These are phyloP conservation scores for Heptranchias perlo DNA, from an alignment of 2,113 vertebrate genomes.

Conservation along the genomic window DNA sequence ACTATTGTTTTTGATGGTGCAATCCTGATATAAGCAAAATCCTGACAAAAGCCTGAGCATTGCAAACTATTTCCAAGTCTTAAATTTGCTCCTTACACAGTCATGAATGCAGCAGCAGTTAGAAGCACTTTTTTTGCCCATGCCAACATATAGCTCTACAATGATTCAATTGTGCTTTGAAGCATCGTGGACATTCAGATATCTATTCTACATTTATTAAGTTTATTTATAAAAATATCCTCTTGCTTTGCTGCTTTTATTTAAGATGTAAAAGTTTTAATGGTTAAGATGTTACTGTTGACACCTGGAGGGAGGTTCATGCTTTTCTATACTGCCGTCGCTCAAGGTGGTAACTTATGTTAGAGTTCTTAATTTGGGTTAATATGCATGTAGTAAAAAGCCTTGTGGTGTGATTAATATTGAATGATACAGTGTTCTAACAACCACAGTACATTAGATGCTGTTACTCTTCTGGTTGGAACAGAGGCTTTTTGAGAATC, in stretches of 20 bases:
- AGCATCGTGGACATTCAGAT: neutral
- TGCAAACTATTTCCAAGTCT: neutral
- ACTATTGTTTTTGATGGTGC: neutral
- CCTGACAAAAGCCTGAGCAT: neutral
- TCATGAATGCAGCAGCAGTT: neutral
- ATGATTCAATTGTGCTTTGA: neutral
- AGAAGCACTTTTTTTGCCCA: neutral
- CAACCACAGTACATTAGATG: conserved; percentile 16
- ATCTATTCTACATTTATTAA: neutral
- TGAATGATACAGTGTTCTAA: conserved; percentile 35
- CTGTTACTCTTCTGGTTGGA: conserved; percentile 28
- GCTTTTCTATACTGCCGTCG: neutral
- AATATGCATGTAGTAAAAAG: conserved; percentile 34
- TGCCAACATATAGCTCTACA: neutral
- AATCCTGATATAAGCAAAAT: conserved; percentile 20
- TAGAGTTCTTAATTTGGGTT: conserved; percentile 28
- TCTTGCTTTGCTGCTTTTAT: neutral
- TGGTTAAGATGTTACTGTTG: neutral
- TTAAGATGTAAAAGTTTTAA: neutral
- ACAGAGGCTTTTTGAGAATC: conserved; percentile 27
- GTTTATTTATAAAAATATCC: neutral
- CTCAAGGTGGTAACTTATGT: conserved; percentile 29
- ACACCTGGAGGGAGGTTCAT: neutral
- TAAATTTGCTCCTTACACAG: neutral
- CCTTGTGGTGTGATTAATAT: conserved; percentile 35